These are phyloP conservation scores for Watsonalla binaria DNA, from an alignment of 2,888 invertebrate genomes.

Conservation along the genomic window DNA sequence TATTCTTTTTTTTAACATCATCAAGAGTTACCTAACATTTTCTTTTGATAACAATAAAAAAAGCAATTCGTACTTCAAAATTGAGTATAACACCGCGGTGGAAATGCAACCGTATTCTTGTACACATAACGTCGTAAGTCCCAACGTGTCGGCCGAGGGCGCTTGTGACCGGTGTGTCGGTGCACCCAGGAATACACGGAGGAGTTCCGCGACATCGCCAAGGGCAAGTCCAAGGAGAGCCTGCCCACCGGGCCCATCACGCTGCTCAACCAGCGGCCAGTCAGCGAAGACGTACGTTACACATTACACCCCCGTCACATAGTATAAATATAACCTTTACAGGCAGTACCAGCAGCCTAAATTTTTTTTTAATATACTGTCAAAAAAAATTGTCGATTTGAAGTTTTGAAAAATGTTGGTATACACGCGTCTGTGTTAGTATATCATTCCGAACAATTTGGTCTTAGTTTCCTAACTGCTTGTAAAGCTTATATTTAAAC, in stretches of 20 bases:
- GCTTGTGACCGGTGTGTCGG: conserved; percentile 67
- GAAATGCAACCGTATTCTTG: neutral
- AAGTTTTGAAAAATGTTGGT: no score
- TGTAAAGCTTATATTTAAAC: no score
- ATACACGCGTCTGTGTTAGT: no score
- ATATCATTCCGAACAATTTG: no score
- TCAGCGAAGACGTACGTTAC: conserved; percentile 93
- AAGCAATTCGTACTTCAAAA: conserved; percentile 1
- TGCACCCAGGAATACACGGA: conserved; percentile 93
- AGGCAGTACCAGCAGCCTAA: no score
- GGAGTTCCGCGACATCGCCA: conserved; percentile 97
- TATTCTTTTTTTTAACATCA: no score
- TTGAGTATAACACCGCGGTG: neutral
- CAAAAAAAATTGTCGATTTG: no score
- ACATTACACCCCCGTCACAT: conserved; percentile 3
- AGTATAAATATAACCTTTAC: neutral
- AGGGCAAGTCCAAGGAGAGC: conserved; percentile 95
- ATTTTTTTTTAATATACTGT: no score
- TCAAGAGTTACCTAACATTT: no score
- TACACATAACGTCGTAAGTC: conserved; percentile 18
- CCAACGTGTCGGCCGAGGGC: conserved; percentile 57
- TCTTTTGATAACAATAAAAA: neutral
- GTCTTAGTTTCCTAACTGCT: no score
- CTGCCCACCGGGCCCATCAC: conserved; percentile 95
- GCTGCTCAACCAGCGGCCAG: conserved; percentile 95